Conservation (phyloP, 2,113 vertebrate species). For the Mohoua ochrocephala region DNA sequence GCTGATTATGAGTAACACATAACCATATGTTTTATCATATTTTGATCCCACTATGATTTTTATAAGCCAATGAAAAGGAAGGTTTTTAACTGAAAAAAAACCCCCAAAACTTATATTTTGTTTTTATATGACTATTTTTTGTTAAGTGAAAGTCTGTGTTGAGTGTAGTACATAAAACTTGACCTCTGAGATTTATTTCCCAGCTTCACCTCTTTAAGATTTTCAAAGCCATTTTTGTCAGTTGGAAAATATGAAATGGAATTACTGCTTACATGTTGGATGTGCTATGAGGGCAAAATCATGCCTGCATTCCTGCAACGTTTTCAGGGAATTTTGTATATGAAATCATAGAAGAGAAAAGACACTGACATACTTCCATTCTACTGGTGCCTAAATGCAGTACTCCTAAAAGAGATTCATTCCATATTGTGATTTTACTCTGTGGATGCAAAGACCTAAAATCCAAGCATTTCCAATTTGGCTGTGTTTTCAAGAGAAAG, state of each 20-base stretch:
- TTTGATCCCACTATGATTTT: neutral
- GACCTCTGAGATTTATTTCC: neutral
- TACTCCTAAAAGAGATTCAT: neutral
- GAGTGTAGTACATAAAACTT: neutral
- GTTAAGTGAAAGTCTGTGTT: neutral
- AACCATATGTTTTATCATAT: neutral
- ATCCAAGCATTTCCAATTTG: neutral
- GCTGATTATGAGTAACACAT: neutral
- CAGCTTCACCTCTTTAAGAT: neutral
- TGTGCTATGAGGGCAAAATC: neutral
- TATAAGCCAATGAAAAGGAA: neutral
- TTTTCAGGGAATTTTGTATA: neutral
- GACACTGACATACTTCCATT: neutral
- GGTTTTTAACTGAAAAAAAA: neutral
- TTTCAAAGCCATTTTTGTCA: neutral
- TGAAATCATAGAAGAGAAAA: neutral
- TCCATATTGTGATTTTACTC: neutral
- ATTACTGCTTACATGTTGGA: neutral
- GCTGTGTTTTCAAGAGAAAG: neutral
- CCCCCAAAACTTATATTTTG: fast-evolving
- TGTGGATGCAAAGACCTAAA: neutral
- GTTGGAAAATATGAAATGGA: neutral
- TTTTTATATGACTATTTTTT: neutral
- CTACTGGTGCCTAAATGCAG: neutral
- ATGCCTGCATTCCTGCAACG: neutral